A percentile compares a stretch with the other conserved stretches of the same genome.
phyloP scores from a whole-genome alignment of 2,113 vertebrate genomes.

The Nibea coibor region DNA sequence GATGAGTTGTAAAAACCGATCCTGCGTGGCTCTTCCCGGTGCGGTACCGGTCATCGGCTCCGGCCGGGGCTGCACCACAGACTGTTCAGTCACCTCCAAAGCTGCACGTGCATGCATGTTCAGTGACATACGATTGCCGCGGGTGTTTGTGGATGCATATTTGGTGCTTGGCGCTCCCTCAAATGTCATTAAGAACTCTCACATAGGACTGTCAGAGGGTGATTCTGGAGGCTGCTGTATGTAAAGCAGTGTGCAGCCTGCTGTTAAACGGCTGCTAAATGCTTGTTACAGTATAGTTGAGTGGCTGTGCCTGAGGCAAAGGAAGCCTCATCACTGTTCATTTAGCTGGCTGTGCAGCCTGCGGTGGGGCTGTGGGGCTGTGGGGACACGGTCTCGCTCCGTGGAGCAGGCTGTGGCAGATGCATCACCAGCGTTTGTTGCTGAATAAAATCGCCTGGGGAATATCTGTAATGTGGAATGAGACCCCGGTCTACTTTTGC shows the following conservation, averaged over 20 bases:
- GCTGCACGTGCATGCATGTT: constrained; percentile 11
- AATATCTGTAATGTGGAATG: constrained; percentile 28
- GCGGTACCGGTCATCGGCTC: constrained; percentile 4
- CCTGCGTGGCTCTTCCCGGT: not conserved
- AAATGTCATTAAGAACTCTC: constrained; percentile 28
- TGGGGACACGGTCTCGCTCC: not conserved
- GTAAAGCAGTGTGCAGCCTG: not conserved
- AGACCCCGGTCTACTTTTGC: constrained; percentile 28
- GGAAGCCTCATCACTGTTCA: constrained; percentile 37
- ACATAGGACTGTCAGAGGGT: not conserved
- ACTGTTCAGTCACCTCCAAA: not conserved
- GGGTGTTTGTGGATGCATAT: not conserved
- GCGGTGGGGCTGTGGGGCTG: not conserved
- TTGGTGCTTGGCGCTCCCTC: not conserved
- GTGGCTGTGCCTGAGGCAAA: constrained; percentile 39
- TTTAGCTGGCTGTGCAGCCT: constrained; percentile 33
- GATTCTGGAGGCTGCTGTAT: not conserved
- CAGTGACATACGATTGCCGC: not conserved
- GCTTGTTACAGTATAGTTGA: constrained; percentile 24
- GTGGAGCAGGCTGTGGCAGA: constrained; percentile 5
- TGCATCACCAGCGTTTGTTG: constrained; percentile 37
- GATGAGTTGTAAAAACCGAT: not conserved
- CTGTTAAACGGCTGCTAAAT: constrained; percentile 28
- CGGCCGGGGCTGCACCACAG: not conserved
- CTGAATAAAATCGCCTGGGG: constrained; percentile 40